Evolutionary conservation across 53 echinoderm and acorn worm species (phyloP).

Genomic region (Actinopyga echinites): DNA sequence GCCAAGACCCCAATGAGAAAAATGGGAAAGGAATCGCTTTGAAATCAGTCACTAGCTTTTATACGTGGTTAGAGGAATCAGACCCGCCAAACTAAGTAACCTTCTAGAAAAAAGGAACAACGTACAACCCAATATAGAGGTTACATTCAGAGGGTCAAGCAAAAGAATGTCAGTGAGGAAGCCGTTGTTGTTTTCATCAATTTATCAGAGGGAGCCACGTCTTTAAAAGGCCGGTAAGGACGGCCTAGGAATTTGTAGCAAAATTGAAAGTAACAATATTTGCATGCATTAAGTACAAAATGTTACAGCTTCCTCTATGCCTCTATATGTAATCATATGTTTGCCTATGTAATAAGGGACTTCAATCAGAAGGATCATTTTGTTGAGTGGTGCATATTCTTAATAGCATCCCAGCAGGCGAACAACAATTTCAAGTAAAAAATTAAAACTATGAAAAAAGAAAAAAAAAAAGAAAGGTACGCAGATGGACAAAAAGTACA

Average conservation of each 20-base stretch:
- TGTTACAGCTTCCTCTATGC: constrained; percentile 7
- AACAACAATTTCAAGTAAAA: background rate
- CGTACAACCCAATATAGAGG: no score
- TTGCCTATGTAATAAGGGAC: background rate
- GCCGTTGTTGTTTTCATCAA: background rate
- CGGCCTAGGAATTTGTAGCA: background rate
- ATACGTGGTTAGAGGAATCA: constrained; percentile 76
- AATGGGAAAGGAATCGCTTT: constrained; percentile 86
- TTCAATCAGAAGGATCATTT: no score
- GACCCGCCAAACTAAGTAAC: constrained; percentile 40
- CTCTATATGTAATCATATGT: background rate
- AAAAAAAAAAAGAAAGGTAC: background rate
- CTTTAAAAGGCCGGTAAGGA: no score
- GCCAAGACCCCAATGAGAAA: constrained; percentile 68
- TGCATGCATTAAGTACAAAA: constrained; percentile 20
- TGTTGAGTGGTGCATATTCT: no score
- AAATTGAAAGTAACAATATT: background rate
- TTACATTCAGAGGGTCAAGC: no score
- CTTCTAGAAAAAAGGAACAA: background rate
- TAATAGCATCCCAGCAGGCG: no score
- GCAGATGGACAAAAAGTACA: background rate
- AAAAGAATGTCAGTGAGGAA: no score
- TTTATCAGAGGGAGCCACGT: no score
- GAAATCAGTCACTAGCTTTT: constrained; percentile 90
- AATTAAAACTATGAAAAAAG: background rate